Evolutionary conservation across 2,113 vertebrate genomes (phyloP).

Genomic region (Elephantulus edwardii): DNA sequence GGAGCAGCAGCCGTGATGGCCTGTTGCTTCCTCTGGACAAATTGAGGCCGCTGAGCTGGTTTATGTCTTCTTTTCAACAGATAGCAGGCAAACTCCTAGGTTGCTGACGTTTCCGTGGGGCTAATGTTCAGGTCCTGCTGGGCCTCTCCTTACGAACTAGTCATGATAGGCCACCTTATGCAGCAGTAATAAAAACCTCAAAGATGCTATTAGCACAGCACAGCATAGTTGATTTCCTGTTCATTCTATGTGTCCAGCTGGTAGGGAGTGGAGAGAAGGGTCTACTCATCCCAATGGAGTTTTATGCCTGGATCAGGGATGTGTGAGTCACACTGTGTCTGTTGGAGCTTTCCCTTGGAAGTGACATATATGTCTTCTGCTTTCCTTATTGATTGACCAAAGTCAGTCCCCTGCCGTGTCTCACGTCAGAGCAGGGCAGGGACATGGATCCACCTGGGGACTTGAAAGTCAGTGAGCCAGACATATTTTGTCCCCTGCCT

Average conservation of each 20-base stretch:
- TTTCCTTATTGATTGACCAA: background rate
- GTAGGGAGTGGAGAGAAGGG: background rate
- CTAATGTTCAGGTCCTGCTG: background rate
- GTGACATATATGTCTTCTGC: background rate
- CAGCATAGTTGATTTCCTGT: background rate
- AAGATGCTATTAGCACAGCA: background rate
- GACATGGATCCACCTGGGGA: background rate
- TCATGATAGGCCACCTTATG: background rate
- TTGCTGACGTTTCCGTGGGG: background rate
- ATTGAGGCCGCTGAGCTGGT: background rate
- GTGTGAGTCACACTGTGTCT: background rate
- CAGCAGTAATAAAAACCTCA: background rate
- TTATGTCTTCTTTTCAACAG: background rate
- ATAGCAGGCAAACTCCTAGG: background rate
- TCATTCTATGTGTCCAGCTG: background rate
- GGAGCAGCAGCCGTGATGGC: background rate
- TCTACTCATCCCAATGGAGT: background rate
- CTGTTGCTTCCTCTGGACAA: background rate
- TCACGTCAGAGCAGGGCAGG: conserved; percentile 12
- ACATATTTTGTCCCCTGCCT: background rate
- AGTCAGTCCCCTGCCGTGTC: background rate
- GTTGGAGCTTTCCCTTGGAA: background rate
- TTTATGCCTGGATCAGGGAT: background rate
- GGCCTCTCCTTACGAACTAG: background rate
- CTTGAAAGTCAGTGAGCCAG: background rate